Evolutionary conservation across 1,140 invertebrate genomes (phyloP).

Genomic region (Apis dorsata): DNA sequence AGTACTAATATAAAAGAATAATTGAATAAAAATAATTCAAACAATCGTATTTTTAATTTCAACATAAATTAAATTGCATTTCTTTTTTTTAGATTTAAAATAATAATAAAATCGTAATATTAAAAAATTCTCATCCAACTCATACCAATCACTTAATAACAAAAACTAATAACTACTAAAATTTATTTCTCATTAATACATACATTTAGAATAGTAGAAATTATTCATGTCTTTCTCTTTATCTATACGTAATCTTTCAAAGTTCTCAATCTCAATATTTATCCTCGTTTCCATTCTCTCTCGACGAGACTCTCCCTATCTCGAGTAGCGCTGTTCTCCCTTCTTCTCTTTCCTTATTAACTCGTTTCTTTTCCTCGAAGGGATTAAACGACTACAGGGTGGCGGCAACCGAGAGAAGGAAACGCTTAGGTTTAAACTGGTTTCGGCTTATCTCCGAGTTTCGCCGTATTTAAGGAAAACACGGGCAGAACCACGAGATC

Average conservation of each 20-base stretch:
- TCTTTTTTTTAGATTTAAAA: too few relatives aligned
- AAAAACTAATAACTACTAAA: too few relatives aligned
- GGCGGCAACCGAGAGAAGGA: slow-evolving; percentile 20
- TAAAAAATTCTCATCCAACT: too few relatives aligned
- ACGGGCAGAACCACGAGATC: slow-evolving; percentile 57
- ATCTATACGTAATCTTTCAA: background rate
- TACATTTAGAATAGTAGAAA: too few relatives aligned
- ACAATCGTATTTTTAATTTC: too few relatives aligned
- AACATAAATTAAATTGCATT: too few relatives aligned
- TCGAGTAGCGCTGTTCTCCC: background rate
- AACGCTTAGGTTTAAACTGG: slow-evolving; percentile 60
- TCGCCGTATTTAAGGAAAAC: slow-evolving; percentile 65
- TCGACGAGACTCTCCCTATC: background rate
- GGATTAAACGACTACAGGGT: slow-evolving; percentile 59
- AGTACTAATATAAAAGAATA: too few relatives aligned
- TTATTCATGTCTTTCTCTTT: too few relatives aligned
- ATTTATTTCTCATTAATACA: too few relatives aligned
- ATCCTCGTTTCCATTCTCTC: background rate
- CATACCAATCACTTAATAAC: too few relatives aligned
- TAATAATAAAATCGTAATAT: too few relatives aligned
- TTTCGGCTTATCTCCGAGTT: slow-evolving; percentile 66
- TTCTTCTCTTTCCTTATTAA: background rate
- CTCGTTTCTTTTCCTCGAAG: background rate
- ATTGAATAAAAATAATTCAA: too few relatives aligned
- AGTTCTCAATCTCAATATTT: background rate